Evolutionary conservation across 2,113 vertebrate species (phyloP), one percentile per base, ranked within the genome.

Genomic region (Fregetta grallaria): DNA sequence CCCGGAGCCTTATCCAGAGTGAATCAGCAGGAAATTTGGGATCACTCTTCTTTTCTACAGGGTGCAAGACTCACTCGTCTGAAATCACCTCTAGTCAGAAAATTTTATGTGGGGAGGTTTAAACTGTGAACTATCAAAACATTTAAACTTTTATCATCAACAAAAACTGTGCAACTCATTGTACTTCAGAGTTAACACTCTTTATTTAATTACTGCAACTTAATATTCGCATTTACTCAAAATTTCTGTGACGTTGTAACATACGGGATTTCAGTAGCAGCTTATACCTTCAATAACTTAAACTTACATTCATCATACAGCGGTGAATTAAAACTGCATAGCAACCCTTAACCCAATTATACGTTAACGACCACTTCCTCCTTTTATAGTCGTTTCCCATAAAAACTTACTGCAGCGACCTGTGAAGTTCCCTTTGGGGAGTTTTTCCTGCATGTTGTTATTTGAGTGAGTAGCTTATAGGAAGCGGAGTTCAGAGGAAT

Each of bases 281-380:
- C 7, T 56, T 67, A 10, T 6, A 17, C 22, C 22, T 52, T 38
- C 53, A 56, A 0, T 3, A 36, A 72, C 8, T 82, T 13, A 16
- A 65, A 44, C 13, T 25, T 23, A 11, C 0, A 10, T 55, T 58
- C 26, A 38, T 56, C 65, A 38, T 13, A 26, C 25, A 62, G 11
- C 0, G 1, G 23, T 27, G 27, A 71, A 67, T 22, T 27, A 47
- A 82, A 52, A 13, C 16, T 1, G 2, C 59, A 58, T 1, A 53
- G 23, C 8, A n/a, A 9, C 29, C 5, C 34, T 47, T 49, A 53
- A 42, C 17, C 22, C 7, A 7, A 27, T 27, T 52, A 55, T 15
- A 61, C 20, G 6, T 23, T 58, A 63, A 19, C 2, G 8, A 71
- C 22, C 22, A 8, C 38, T 71, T 61, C 36, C 38, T 83, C 53